Evolutionary conservation across 1,140 invertebrate species (phyloP), one percentile per base, ranked within the genome.

Genomic region (Dufourea novaeangliae): DNA sequence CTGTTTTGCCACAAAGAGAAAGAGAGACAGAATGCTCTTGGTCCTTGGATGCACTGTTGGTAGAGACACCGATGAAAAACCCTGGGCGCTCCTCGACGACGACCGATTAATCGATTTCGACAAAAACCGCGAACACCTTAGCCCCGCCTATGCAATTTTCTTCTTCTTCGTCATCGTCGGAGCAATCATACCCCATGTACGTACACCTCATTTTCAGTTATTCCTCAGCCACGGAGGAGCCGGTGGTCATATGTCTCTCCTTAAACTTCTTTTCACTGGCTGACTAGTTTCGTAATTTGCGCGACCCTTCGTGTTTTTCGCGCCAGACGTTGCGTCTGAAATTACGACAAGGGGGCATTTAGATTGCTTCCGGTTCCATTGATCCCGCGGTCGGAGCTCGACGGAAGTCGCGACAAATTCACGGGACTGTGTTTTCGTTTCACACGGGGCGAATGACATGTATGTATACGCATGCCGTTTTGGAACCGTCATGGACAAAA

Each of bases 391-490:
- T n/a, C 27, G 7, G 4, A n/a, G 25, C 56, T 6, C 0, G 14
- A 3, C 29, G 4, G 20, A n/a, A 5, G 22, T 10, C 54, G n/a
- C 52, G 7, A n/a, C 6, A 41, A 37, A 56, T 66, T 67, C 12
- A 32, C 57, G 41, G 37, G 52, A 29, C 32, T 25, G 1, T 63
- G 61, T 34, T 78, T 78, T 73, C 68, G 64, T 82, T 70, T 67
- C 29, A 14, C 8, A 25, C 78, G 84, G 86, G 87, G 86, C 67
- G 79, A 82, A 85, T 85, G 83, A 87, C 86, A 83, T 73, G 79
- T 27, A 25, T 46, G 44, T 27, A 27, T 39, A 50, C 63, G 37
- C 32, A 29, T 46, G 32, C 4, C 2, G n/a, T 14, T 37, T 29
- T 44, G n/a, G 20, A 11, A 11, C 29, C 11, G 37, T 62, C 32